Evolutionary conservation across 2,888 invertebrate species (phyloP), one percentile per base, ranked within the genome.

Genomic region (Heliconius sara): DNA sequence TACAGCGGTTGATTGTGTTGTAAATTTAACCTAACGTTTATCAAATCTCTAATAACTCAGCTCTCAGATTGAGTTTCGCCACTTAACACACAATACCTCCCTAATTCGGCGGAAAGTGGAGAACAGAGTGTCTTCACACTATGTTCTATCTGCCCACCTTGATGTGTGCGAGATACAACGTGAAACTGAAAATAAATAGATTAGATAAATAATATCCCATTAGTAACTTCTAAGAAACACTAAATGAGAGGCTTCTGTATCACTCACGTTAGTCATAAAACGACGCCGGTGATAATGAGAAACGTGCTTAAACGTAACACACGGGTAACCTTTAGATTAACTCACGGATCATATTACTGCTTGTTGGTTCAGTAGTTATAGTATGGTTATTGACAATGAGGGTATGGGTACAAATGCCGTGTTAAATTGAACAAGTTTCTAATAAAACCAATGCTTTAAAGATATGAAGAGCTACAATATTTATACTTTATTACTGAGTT

Each of bases 271-370:
- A 70, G 70, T 76, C 66, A 66, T 78, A 76, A 80, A 80, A 43
- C 60, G 30, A 57, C 71, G n/a, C 72, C 47, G 68, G 79, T 77
- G 73, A 34, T 81, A 68, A 81, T 79, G 81, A 79, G 76, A 79
- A 77, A 79, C 76, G 79, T 81, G 79, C 79, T 77, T 57, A 79
- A 47, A 47, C 43, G 43, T 47, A 70, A 43, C 43, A 70, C 43
- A 70, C 70, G 70, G 12, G 43, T 25, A 70, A 13, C 70, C 25
- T 13, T 25, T 13, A 43, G 70, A 27, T 70, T 70, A 70, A 47
- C 19, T 70, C 47, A 25, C 43, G 43, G 16, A 70, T 70, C 43
- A 27, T 25, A 70, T 70, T 16, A 70, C 70, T 47, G 25, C 43
- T 25, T 9, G 25, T 16, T 43, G 25, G 70, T 47, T 43, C 13